Evolutionary conservation across 92 coral and sea anemone species (phyloP).

Genomic region (Porites divaricata): DNA sequence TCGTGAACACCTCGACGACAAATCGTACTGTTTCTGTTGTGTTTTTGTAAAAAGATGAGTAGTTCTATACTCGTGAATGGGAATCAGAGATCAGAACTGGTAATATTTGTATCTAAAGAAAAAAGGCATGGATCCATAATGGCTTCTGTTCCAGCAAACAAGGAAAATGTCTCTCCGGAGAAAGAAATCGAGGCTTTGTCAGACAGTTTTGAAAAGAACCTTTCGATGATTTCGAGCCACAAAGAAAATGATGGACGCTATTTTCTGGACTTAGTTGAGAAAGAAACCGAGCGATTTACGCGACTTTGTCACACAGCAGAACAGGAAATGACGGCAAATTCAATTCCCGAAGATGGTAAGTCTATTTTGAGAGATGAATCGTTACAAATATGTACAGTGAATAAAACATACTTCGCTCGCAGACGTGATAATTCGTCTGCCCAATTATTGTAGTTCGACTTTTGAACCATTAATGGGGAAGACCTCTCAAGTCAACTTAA

Average conservation of each 20-base stretch:
- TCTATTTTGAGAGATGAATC: background rate
- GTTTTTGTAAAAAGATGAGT: constrained; percentile 50
- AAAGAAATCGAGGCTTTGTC: constrained; percentile 68
- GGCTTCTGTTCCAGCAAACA: constrained; percentile 68
- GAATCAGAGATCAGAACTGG: constrained; percentile 85
- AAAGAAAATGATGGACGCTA: constrained; percentile 85
- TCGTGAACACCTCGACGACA: constrained; percentile 5
- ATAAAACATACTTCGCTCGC: constrained; percentile 7
- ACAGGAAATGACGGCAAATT: constrained; percentile 78
- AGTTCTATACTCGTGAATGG: constrained; percentile 67
- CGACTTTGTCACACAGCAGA: constrained; percentile 71
- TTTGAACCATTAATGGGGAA: background rate
- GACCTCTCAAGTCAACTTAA: background rate
- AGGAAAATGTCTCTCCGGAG: constrained; percentile 79
- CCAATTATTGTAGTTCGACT: background rate
- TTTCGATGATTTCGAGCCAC: constrained; percentile 49
- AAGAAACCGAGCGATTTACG: constrained; percentile 79
- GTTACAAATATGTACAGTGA: constrained; percentile 14
- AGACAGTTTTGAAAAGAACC: constrained; percentile 80
- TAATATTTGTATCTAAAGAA: constrained; percentile 82
- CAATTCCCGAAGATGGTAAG: constrained; percentile 87
- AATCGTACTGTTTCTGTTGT: constrained; percentile 11
- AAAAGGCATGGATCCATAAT: constrained; percentile 74
- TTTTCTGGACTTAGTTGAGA: constrained; percentile 79
- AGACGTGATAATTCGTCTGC: background rate